Conservation (phyloP, 2,797 vertebrate species). For the Dryobates pubescens region DNA sequence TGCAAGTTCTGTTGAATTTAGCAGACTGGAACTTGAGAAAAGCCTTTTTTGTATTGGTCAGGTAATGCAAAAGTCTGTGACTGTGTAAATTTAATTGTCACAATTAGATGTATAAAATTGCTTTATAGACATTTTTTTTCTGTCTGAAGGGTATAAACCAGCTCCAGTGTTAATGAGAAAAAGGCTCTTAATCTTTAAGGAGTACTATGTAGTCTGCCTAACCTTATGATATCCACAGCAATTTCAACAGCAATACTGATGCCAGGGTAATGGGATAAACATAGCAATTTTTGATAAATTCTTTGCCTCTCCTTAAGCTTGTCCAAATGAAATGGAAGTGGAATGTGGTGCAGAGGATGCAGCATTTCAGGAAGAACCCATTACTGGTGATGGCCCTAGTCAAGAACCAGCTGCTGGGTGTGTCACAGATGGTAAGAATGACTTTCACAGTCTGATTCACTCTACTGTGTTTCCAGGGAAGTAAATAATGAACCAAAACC, state of each 20-base stretch:
- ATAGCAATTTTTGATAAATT: background rate
- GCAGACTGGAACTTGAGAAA: background rate
- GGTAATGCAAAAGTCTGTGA: background rate
- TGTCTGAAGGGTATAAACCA: background rate
- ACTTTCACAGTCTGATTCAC: background rate
- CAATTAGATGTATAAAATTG: background rate
- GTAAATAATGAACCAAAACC: background rate
- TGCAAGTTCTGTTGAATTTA: background rate
- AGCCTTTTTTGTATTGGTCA: background rate
- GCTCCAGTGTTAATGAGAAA: background rate
- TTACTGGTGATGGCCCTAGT: slow-evolving; percentile 21
- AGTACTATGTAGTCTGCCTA: background rate
- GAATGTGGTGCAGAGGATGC: slow-evolving; percentile 60
- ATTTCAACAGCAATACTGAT: background rate
- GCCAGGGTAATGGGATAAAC: background rate
- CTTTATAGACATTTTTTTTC: background rate
- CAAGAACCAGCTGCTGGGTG: slow-evolving; percentile 55
- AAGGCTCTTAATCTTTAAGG: background rate
- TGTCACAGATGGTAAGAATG: slow-evolving; percentile 75
- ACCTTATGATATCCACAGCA: background rate
- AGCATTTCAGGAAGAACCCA: slow-evolving; percentile 58
- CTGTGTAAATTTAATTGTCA: background rate
- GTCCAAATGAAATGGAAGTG: slow-evolving; percentile 75
- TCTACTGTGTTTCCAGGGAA: background rate
- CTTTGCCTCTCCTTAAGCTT: slow-evolving; percentile 71